These are phyloP conservation scores for Rousettus madagascariensis DNA, from an alignment of 2,797 vertebrate species.

Conservation along the genomic window DNA sequence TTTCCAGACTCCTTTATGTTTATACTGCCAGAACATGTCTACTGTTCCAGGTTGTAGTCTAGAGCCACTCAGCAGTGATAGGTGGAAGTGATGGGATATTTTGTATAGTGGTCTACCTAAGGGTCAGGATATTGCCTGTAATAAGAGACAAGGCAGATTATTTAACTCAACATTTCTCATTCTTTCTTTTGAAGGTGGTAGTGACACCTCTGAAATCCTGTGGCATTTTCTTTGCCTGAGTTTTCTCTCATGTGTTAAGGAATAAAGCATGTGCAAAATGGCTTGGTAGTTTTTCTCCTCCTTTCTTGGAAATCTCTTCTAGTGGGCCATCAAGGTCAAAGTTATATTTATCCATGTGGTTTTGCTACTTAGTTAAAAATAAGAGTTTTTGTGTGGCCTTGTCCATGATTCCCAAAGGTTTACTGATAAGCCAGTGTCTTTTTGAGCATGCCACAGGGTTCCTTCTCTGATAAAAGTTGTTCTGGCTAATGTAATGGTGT, in stretches of 20 bases:
- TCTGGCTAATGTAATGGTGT: neutral
- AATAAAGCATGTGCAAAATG: neutral
- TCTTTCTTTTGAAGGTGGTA: slow-evolving; percentile 10
- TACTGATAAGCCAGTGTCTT: neutral
- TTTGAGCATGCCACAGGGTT: neutral
- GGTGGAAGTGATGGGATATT: neutral
- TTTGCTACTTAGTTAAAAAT: slow-evolving; percentile 48
- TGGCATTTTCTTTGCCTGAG: neutral
- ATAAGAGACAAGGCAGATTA: neutral
- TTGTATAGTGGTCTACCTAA: neutral
- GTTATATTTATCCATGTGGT: neutral
- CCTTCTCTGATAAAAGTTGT: slow-evolving; percentile 23
- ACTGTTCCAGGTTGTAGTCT: neutral
- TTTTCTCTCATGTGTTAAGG: neutral
- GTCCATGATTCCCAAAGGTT: neutral
- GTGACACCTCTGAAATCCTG: neutral
- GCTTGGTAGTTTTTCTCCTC: neutral
- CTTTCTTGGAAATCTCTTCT: neutral
- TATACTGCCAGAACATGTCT: neutral
- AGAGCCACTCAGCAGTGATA: neutral
- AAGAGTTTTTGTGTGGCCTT: neutral
- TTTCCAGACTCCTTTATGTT: neutral
- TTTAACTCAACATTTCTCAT: neutral
- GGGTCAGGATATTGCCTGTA: neutral
- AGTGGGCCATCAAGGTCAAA: neutral